Percentiles rank a stretch among this genome's conserved stretches.
These are phyloP conservation scores for Cyclophora albipunctata DNA, from an alignment of 2,888 invertebrate genomes.

Conservation along the genomic window DNA sequence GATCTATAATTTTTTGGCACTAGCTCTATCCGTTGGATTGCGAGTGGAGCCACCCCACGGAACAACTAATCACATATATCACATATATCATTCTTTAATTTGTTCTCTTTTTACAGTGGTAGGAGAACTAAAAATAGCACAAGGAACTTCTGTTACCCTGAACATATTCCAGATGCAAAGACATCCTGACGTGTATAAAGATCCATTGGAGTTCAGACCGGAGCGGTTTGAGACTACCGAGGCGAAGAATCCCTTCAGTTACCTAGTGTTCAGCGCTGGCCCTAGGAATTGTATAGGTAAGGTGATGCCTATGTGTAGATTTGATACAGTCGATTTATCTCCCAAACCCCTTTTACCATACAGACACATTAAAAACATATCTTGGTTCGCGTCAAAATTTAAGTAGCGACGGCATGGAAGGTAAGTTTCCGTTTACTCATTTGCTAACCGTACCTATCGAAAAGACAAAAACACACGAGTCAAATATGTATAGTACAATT, in stretches of 20 bases:
- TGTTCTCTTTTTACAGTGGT: conserved; percentile 14
- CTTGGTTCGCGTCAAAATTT: neutral
- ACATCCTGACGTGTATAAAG: conserved; percentile 57
- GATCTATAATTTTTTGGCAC: no score
- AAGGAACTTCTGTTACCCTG: conserved; percentile 44
- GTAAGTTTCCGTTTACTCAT: no score
- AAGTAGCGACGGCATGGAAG: no score
- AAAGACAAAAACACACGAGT: no score
- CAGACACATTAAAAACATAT: neutral
- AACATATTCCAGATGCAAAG: conserved; percentile 61
- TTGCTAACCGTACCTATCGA: no score
- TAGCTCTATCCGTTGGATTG: no score
- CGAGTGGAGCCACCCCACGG: no score
- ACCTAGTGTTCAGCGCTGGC: conserved; percentile 79
- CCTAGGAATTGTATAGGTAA: conserved; percentile 77
- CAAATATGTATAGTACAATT: no score
- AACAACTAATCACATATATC: no score
- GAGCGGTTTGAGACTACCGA: conserved; percentile 59
- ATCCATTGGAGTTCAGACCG: conserved; percentile 67
- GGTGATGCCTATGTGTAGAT: conserved; percentile 3
- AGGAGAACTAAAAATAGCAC: conserved; percentile 26
- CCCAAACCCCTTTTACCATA: no score
- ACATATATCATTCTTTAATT: neutral
- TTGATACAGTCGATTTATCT: neutral
- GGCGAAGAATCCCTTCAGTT: conserved; percentile 53